Percentiles rank a stretch among this genome's conserved stretches.
Evolutionary conservation across 1,140 invertebrate genomes (phyloP).

Genomic region (Pantala flavescens): DNA sequence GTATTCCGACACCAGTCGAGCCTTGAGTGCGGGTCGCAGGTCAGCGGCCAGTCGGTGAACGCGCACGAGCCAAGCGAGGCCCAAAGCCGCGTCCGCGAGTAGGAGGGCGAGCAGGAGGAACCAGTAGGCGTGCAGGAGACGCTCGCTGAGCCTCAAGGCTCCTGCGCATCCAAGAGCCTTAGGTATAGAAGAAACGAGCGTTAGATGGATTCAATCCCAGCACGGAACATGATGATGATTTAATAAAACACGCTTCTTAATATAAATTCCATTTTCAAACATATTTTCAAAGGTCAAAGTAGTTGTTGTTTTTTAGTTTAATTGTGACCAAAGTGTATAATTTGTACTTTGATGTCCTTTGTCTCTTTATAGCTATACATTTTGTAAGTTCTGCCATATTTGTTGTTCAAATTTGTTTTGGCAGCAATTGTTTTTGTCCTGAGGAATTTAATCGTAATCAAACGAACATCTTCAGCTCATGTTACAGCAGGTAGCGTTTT

Average conservation of each 20-base stretch:
- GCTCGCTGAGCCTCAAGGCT: conserved; percentile 64
- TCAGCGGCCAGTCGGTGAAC: conserved; percentile 55
- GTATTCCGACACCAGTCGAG: conserved; percentile 50
- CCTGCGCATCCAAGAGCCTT: conserved; percentile 66
- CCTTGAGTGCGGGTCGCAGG: conserved; percentile 52
- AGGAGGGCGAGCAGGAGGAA: conserved; percentile 65
- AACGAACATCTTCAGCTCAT: no score
- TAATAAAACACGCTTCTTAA: conserved; percentile 19
- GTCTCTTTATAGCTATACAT: no score
- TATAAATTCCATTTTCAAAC: no score
- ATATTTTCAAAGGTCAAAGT: no score
- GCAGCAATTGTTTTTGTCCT: no score
- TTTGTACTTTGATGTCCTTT: no score
- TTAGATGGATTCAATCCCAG: conserved; percentile 23
- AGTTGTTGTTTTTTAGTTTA: no score
- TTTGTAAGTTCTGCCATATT: no score
- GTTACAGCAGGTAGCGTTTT: no score
- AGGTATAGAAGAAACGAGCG: conserved; percentile 38
- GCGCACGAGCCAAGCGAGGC: conserved; percentile 76
- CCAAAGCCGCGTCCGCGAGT: conserved; percentile 71
- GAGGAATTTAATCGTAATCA: no score
- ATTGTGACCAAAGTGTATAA: no score
- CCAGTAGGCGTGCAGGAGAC: conserved; percentile 75
- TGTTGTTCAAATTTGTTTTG: no score
- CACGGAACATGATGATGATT: neutral